phyloP scores from a whole-genome alignment of 2,888 invertebrate genomes.

The Drosophila aldrichi region DNA sequence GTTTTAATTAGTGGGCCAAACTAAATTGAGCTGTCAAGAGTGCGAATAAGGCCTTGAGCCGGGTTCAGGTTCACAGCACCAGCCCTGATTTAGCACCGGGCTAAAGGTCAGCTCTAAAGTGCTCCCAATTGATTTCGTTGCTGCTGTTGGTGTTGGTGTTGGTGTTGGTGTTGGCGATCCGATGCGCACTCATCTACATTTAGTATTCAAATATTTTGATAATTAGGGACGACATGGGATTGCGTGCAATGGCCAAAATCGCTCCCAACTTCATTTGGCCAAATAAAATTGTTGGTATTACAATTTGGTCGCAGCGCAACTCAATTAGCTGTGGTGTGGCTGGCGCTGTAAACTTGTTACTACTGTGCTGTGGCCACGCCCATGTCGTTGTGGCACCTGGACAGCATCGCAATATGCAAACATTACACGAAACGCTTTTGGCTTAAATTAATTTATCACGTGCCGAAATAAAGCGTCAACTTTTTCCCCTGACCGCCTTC shows the following conservation, averaged over 20 bases:
- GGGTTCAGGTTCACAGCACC: constrained; percentile 37
- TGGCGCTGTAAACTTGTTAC: constrained; percentile 54
- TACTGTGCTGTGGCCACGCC: constrained; percentile 42
- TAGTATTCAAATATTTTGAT: constrained; percentile 39
- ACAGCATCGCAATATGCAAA: constrained; percentile 48
- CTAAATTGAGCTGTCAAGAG: constrained; percentile 69
- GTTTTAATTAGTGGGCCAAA: constrained; percentile 63
- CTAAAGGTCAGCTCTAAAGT: constrained; percentile 28
- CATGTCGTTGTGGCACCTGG: constrained; percentile 11
- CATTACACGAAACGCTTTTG: constrained; percentile 53
- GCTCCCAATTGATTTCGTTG: constrained; percentile 34
- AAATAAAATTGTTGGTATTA: constrained; percentile 56
- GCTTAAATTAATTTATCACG: constrained; percentile 76
- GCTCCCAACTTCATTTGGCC: constrained; percentile 43
- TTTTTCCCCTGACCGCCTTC: neutral
- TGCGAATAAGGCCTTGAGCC: constrained; percentile 51
- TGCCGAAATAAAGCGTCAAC: constrained; percentile 68
- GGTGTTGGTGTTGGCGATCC: constrained; percentile 37
- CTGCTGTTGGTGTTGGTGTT: constrained; percentile 30
- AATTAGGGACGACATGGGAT: constrained; percentile 42
- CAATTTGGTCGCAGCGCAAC: constrained; percentile 47
- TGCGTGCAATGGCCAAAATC: constrained; percentile 51
- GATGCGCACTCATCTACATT: neutral
- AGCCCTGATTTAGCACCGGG: neutral
- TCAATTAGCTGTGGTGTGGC: constrained; percentile 53